Percentiles rank a stretch among this genome's conserved stretches.
Evolutionary conservation across 2,888 invertebrate genomes (phyloP).

Genomic region (Agrenia bidenticulata): DNA sequence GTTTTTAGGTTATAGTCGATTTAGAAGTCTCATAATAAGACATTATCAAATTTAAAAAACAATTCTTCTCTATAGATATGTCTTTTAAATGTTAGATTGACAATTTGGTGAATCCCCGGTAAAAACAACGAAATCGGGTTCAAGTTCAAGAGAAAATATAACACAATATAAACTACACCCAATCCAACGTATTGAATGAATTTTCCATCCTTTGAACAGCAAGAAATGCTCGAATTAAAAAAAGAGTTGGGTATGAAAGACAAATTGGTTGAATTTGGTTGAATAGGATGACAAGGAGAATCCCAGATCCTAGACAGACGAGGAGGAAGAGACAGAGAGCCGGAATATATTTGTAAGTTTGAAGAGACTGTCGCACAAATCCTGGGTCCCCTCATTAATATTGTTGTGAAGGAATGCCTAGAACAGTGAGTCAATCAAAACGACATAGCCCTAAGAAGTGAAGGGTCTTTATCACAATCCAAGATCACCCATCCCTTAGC

Average conservation of each 20-base stretch:
- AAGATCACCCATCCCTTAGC: conserved; percentile 23
- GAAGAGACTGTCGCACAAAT: conserved; percentile 27
- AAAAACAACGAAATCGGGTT: too few species aligned
- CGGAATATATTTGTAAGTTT: conserved; percentile 1
- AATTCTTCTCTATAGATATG: too few species aligned
- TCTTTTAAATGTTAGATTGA: too few species aligned
- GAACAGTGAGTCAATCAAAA: conserved; percentile 44
- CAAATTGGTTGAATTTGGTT: not conserved
- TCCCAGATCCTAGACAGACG: not conserved
- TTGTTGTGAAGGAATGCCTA: conserved; percentile 47
- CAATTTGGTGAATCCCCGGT: too few species aligned
- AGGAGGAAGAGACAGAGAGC: conserved; percentile 4
- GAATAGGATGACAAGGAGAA: conserved; percentile 5
- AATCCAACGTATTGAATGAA: too few species aligned
- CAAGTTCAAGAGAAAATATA: too few species aligned
- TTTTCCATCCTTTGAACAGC: too few species aligned
- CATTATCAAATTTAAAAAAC: too few species aligned
- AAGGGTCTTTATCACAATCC: conserved; percentile 36
- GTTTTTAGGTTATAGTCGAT: too few species aligned
- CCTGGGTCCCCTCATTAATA: conserved; percentile 45
- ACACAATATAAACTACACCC: too few species aligned
- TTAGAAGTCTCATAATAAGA: too few species aligned
- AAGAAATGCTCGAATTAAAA: too few species aligned
- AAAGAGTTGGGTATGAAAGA: not conserved
- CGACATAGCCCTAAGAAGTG: conserved; percentile 37